Evolutionary conservation across 2,888 invertebrate genomes (phyloP), one percentile per base, ranked within the genome.

Genomic region (Lasioglossum marginatum): DNA sequence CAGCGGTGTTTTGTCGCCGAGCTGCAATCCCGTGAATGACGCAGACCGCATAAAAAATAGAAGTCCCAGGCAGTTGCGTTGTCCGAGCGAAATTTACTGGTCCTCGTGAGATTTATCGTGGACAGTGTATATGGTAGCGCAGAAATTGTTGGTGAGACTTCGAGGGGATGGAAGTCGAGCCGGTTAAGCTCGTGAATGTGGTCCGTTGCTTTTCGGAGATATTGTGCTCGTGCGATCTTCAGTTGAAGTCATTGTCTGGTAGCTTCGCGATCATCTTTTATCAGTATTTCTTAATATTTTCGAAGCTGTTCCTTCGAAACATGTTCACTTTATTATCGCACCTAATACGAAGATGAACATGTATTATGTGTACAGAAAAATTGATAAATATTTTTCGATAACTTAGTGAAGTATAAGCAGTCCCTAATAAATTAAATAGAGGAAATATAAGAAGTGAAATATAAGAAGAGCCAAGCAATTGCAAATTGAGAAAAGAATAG

Each of bases 1-100:
- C 75, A 71, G 63, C 60, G 60, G 75, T 75, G 81, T 81, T 66
- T 81, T 75, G 70, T 63, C 82, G 68, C 74, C 70, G 76, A 31
- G 63, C 19, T 45, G 45, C 76, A 31, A 45, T 63, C 45, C 70
- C 70, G 70, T 75, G 68, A 57, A 71, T 43, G 63, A 73, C 79
- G 79, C 66, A 27, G 31, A 4, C 10, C 31, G 68, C 23, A 40
- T 68, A 68, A 68, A 68, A 40, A 68, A 37, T 68, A 12, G 60
- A 57, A 16, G 31, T 31, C 16, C 16, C 63, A 63, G 63, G 31
- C 63, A 4, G 63, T 31, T 16, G 63, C 16, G 63, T 63, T 63
- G 63, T 63, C 63, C 63, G 19, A 68, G 34, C 66, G 10, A 34
- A 68, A 68, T 68, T 31, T 68, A 68, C 66, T 34, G 66, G 66